Conservation (phyloP, 2,113 vertebrate species). For the Pholis gunnellus region DNA sequence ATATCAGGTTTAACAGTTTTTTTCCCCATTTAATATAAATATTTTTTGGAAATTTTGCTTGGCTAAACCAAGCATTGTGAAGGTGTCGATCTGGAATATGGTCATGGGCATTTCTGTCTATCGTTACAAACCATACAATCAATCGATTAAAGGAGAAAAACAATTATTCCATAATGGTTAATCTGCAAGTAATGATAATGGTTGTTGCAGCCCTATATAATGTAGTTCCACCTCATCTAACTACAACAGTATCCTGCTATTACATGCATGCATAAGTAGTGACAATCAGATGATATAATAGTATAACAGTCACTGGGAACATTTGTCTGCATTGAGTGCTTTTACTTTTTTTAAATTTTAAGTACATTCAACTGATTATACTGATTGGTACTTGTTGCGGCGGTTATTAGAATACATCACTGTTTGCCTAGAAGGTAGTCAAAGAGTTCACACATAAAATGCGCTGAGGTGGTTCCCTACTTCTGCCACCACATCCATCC, state of each 20-base stretch:
- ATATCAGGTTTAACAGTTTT: background rate
- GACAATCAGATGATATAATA: background rate
- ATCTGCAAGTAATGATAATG: no score
- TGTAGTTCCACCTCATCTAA: background rate
- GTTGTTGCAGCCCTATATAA: background rate
- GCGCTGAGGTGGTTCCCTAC: constrained; percentile 20
- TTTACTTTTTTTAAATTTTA: background rate
- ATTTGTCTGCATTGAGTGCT: background rate
- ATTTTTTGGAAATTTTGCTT: background rate
- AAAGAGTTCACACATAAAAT: constrained; percentile 23
- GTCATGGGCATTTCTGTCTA: background rate
- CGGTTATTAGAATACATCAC: background rate
- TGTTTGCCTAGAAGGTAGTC: background rate
- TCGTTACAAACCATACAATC: background rate
- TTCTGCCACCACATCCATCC: background rate
- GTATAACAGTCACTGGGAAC: background rate
- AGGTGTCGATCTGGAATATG: background rate
- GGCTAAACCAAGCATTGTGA: background rate
- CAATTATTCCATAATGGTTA: background rate
- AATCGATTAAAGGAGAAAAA: background rate
- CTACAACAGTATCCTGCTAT: background rate
- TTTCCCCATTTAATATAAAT: background rate
- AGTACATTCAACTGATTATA: background rate
- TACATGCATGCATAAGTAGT: background rate
- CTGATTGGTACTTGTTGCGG: background rate